These are phyloP conservation scores for Lepas anatifera DNA, from an alignment of 2,888 invertebrate species.

Conservation along the genomic window DNA sequence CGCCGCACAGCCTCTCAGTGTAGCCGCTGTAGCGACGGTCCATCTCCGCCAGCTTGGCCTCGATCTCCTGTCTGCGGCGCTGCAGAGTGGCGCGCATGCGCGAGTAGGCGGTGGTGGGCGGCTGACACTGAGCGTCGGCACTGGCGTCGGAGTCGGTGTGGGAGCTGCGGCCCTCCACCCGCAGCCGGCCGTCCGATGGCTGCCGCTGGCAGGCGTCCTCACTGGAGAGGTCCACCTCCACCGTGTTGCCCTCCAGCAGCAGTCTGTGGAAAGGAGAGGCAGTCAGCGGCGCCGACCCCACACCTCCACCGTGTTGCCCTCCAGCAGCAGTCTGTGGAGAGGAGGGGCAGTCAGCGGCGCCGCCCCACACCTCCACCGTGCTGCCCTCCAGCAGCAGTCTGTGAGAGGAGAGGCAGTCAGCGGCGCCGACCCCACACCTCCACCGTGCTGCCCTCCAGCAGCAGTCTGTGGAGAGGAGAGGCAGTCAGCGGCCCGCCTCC, in stretches of 20 bases:
- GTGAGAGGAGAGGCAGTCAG: no score
- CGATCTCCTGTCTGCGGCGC: not conserved
- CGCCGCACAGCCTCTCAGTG: not conserved
- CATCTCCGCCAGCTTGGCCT: not conserved
- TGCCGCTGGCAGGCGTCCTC: not conserved
- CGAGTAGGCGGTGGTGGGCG: not conserved
- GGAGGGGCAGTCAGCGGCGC: no score
- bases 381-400: no score
- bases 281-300: not conserved
- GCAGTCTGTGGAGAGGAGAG: no score
- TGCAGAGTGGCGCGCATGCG: not conserved
- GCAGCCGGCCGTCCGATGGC: not conserved
- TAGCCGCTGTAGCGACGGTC: not conserved
- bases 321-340: no score
- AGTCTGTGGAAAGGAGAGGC: not conserved
- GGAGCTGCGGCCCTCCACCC: constrained; percentile 2
- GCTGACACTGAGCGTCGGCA: not conserved
- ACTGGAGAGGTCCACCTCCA: not conserved
- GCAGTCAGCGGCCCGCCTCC: no score
- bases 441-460: no score
- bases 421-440: no score
- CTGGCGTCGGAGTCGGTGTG: not conserved
- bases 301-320: not conserved
- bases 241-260: not conserved
- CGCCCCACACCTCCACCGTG: no score